Conservation (phyloP, 2,888 invertebrate genomes). For the Synergus gifuensis region DNA sequence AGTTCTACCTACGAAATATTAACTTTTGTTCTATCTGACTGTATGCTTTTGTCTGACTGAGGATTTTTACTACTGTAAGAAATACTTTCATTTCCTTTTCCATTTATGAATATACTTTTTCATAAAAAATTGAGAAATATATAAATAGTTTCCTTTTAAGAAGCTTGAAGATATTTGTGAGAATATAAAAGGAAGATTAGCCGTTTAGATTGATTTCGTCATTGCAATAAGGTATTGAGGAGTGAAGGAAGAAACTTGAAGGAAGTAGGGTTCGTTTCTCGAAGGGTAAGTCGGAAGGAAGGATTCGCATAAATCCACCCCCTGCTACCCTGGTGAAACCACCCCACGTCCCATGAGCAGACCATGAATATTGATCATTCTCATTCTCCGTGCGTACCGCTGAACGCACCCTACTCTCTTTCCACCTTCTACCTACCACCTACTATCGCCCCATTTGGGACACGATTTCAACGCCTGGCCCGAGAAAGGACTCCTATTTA, state of each 20-base stretch:
- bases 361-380: constrained; percentile 76
- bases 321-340: constrained; percentile 58
- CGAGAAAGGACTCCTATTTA: constrained; percentile 66
- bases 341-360: constrained; percentile 61
- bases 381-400: constrained; percentile 65
- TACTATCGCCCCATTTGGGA: constrained; percentile 46
- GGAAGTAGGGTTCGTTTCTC: constrained; percentile 55
- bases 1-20: too few relatives aligned
- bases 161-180: too few relatives aligned
- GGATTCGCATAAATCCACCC: constrained; percentile 75
- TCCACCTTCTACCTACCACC: constrained; percentile 48
- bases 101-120: too few relatives aligned
- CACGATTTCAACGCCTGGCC: constrained; percentile 53
- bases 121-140: too few relatives aligned
- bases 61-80: too few relatives aligned
- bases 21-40: too few relatives aligned
- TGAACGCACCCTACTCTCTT: constrained; percentile 60
- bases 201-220: constrained; percentile 51
- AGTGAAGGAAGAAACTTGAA: constrained; percentile 47
- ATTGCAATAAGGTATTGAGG: constrained; percentile 50
- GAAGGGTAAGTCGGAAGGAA: constrained; percentile 61
- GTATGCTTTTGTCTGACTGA: too few relatives aligned
- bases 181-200: constrained; percentile 42
- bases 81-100: too few relatives aligned
- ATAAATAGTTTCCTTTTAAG: not conserved